These are phyloP conservation scores for Zaprionus davidi DNA, from an alignment of 1,140 invertebrate species.

Conservation along the genomic window DNA sequence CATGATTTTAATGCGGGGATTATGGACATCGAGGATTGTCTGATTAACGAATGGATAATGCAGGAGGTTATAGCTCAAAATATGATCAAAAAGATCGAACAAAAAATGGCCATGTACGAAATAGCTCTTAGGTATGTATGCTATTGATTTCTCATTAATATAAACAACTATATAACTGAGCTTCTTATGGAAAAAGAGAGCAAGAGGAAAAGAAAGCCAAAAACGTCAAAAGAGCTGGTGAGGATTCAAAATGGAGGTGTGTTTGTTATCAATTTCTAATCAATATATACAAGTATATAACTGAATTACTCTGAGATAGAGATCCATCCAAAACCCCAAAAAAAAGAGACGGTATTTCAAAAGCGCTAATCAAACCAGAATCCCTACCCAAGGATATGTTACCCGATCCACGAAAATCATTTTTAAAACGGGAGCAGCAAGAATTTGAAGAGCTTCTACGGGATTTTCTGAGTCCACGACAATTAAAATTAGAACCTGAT, in stretches of 20 bases:
- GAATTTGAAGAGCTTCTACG: constrained; percentile 52
- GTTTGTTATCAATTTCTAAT: too few relatives aligned
- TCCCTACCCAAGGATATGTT: constrained; percentile 37
- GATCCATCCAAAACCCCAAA: fast-evolving
- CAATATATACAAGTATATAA: too few relatives aligned
- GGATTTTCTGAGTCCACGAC: constrained; percentile 47
- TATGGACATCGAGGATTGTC: constrained; percentile 55
- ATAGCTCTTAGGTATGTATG: constrained; percentile 36
- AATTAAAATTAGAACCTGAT: constrained; percentile 31
- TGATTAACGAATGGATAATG: constrained; percentile 62
- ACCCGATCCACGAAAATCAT: constrained; percentile 61
- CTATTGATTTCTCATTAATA: not conserved
- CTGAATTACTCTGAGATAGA: too few relatives aligned
- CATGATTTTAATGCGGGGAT: constrained; percentile 57
- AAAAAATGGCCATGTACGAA: constrained; percentile 32
- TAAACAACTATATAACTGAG: not conserved
- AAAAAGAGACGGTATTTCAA: too few relatives aligned
- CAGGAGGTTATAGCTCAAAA: constrained; percentile 54
- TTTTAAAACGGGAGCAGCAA: constrained; percentile 46
- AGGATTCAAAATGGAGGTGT: too few relatives aligned
- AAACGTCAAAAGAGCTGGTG: too few relatives aligned
- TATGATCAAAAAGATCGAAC: constrained; percentile 39
- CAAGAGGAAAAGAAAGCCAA: not conserved
- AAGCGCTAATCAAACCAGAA: constrained; percentile 50
- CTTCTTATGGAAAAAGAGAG: not conserved